Conservation (phyloP, 2,797 vertebrate genomes). For the Typhlichthys subterraneus region DNA sequence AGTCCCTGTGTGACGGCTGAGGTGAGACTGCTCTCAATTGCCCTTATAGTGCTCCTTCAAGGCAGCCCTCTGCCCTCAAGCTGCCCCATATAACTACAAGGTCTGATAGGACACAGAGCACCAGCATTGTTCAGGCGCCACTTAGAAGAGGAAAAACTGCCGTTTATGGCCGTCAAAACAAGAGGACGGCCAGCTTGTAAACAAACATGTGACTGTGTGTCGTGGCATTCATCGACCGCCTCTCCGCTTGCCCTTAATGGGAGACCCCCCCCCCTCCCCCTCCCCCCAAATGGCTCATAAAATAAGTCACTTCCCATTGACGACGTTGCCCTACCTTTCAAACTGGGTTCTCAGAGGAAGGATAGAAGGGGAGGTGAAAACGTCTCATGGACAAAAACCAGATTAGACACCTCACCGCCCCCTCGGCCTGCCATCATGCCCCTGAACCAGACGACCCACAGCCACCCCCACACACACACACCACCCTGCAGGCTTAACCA, state of each 20-base stretch:
- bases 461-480: slow-evolving; percentile 62
- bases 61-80: slow-evolving; percentile 23
- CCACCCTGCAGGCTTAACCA: slow-evolving; percentile 76
- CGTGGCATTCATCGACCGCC: slow-evolving; percentile 55
- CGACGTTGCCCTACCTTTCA: slow-evolving; percentile 64
- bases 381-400: slow-evolving; percentile 76
- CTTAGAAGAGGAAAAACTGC: slow-evolving; percentile 42
- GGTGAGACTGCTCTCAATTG: slow-evolving; percentile 22
- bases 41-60: slow-evolving; percentile 26
- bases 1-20: slow-evolving; percentile 37
- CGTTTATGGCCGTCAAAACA: slow-evolving; percentile 63
- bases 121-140: slow-evolving; percentile 46
- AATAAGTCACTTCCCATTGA: slow-evolving; percentile 80
- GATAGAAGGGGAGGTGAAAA: slow-evolving; percentile 64
- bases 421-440: slow-evolving; percentile 74
- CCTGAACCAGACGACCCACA: slow-evolving; percentile 70
- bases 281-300: slow-evolving; percentile 76
- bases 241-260: slow-evolving; percentile 56
- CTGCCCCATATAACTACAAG: slow-evolving; percentile 40
- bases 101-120: slow-evolving; percentile 41
- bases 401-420: slow-evolving; percentile 75
- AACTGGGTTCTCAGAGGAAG: slow-evolving; percentile 66
- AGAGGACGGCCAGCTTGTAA: slow-evolving; percentile 61
- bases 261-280: slow-evolving; percentile 52
- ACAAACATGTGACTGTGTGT: slow-evolving; percentile 67